These are phyloP conservation scores for Solenodon paradoxus DNA, from an alignment of 2,113 vertebrate species.

Conservation along the genomic window DNA sequence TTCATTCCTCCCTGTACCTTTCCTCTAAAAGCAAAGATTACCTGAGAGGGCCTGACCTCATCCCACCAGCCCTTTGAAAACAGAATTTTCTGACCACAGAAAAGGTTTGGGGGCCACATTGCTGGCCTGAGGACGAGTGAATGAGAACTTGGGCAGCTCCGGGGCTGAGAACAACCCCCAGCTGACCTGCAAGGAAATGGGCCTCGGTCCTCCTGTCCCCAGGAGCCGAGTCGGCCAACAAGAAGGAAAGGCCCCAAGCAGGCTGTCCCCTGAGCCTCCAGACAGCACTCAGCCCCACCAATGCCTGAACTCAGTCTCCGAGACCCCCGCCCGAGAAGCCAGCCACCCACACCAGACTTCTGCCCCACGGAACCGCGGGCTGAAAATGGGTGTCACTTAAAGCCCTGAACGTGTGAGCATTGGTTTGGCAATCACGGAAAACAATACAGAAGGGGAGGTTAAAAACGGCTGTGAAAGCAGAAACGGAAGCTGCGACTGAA, in stretches of 20 bases:
- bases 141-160: not conserved
- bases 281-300: not conserved
- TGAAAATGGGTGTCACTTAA: not conserved
- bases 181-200: not conserved
- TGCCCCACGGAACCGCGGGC: not conserved
- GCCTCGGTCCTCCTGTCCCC: not conserved
- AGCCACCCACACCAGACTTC: accelerated
- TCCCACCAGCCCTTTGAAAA: not conserved
- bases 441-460: not conserved
- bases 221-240: not conserved
- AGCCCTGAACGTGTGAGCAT: not conserved
- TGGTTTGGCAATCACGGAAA: not conserved
- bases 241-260: not conserved
- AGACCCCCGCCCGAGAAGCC: not conserved
- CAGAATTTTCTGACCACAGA: not conserved
- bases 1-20: too few species aligned
- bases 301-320: not conserved
- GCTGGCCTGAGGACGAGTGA: not conserved
- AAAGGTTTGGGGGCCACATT: not conserved
- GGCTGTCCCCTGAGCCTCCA: not conserved
- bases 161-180: not conserved
- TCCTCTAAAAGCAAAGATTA: too few species aligned
- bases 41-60: not conserved
- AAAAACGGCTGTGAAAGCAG: not conserved
- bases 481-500: not conserved